These are phyloP conservation scores for Psylliodes chrysocephalus DNA, from an alignment of 2,888 invertebrate genomes.

Conservation along the genomic window DNA sequence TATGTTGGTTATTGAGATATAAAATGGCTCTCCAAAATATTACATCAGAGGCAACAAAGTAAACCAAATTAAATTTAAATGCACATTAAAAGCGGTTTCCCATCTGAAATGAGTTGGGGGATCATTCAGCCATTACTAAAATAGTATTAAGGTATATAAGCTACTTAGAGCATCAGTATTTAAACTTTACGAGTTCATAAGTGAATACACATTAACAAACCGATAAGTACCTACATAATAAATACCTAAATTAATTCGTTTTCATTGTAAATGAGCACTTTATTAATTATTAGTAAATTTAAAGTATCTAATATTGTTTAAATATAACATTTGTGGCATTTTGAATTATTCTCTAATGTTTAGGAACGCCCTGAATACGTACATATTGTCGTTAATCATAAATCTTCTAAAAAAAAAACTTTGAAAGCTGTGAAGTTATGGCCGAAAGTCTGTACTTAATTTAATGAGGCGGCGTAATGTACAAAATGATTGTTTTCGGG, in stretches of 20 bases:
- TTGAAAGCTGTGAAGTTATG: too few species aligned
- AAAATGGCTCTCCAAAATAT: background rate
- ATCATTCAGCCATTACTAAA: background rate
- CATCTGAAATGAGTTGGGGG: background rate
- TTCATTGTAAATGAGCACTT: too few species aligned
- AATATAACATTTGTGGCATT: too few species aligned
- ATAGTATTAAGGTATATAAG: background rate
- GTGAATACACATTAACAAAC: background rate
- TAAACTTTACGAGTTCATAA: conserved; percentile 2
- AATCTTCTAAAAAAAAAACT: too few species aligned
- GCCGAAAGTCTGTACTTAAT: conserved; percentile 2
- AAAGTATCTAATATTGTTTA: too few species aligned
- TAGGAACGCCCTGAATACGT: too few species aligned
- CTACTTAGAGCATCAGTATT: background rate
- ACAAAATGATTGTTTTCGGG: conserved; percentile 26
- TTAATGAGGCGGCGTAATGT: conserved; percentile 23
- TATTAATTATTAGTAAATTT: too few species aligned
- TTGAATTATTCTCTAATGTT: too few species aligned
- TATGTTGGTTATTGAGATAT: background rate
- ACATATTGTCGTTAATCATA: too few species aligned
- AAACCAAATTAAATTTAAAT: background rate
- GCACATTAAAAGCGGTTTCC: background rate
- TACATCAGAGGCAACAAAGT: background rate
- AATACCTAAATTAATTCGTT: background rate
- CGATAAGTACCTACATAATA: background rate